A percentile compares a stretch with the other conserved stretches of the same genome.
These are phyloP conservation scores for Mimachlamys varia DNA, from an alignment of 2,888 invertebrate genomes.

Conservation along the genomic window DNA sequence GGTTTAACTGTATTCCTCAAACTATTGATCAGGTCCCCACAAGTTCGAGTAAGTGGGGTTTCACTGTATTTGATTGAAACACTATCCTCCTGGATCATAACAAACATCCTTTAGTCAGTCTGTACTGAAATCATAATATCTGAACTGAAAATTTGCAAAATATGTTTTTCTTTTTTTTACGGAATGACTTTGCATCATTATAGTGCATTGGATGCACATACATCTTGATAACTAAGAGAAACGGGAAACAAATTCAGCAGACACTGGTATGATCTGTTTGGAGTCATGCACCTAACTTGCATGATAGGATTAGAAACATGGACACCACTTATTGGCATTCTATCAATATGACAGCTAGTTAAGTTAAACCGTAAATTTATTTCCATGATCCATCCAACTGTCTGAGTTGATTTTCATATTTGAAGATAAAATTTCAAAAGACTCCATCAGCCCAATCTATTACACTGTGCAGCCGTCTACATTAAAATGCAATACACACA, in stretches of 20 bases:
- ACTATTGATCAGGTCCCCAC: too few relatives aligned
- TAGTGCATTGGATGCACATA: neutral
- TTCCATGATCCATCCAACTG: neutral
- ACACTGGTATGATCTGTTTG: neutral
- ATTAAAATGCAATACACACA: neutral
- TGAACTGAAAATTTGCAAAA: neutral
- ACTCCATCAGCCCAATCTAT: neutral
- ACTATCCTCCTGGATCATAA: neutral
- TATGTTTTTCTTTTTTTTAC: neutral
- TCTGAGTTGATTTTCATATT: neutral
- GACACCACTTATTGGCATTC: neutral
- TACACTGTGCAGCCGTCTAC: neutral
- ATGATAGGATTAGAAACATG: neutral
- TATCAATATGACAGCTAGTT: neutral
- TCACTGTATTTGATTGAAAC: too few relatives aligned
- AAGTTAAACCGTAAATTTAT: neutral
- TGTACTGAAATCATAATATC: neutral
- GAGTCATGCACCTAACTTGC: neutral
- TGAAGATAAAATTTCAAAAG: conserved; percentile 18
- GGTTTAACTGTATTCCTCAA: too few relatives aligned
- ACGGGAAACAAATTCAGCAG: neutral
- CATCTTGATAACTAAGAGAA: neutral
- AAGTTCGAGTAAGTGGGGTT: too few relatives aligned
- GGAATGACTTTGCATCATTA: too few relatives aligned
- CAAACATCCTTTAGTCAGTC: neutral